Base-by-base conservation (phyloP, 1,140 invertebrate genomes). In the Euwallacea similis region DNA sequence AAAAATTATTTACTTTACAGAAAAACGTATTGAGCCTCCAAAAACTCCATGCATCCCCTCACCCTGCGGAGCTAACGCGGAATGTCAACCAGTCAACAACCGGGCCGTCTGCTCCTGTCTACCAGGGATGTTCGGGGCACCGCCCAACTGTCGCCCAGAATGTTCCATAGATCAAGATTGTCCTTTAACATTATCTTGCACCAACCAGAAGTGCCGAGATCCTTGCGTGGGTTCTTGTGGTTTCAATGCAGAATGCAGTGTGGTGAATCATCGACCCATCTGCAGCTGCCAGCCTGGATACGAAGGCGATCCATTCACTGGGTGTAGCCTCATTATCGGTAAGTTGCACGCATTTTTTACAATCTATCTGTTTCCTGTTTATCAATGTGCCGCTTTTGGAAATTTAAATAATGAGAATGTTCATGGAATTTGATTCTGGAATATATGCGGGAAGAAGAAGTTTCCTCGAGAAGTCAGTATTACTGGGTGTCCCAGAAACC, bases 151-250 rank as follows among this genome's bases (percentile, higher is more conserved):
- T 72, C 86, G 91, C 56, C 91, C 90, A 2, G 90, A 93, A 79
- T 93, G 91, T 78, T 82, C 90, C 6, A 92, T 92, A 64, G 87
- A 92, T 76, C 87, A 92, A 80, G 92, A 94, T 73, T 94, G 93
- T 76, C 88, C 91, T 2, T 86, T 87, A 42, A 86, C 91, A 71
- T 84, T 93, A 0, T 89, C 92, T n/a, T 95, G 93, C 77, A 83
- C 91, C 21, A 87, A 87, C 63, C 88, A 90, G 70, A 88, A 87
- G 69, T 95, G 93, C 78, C 84, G 88, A 67, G 90, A 94, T 83
- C 92, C 92, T 6, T 95, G 93, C 74, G 78, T 86, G n/a, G 92
- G 92, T 7, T 90, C 92, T 0, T 96, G 93, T 77, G 91, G 92
- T 9, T 88, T 91, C 54, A 93, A 94, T 78, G 90, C 93, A 0